Evolutionary conservation across 2,888 invertebrate genomes (phyloP).

Genomic region (Calliphora vomitoria): DNA sequence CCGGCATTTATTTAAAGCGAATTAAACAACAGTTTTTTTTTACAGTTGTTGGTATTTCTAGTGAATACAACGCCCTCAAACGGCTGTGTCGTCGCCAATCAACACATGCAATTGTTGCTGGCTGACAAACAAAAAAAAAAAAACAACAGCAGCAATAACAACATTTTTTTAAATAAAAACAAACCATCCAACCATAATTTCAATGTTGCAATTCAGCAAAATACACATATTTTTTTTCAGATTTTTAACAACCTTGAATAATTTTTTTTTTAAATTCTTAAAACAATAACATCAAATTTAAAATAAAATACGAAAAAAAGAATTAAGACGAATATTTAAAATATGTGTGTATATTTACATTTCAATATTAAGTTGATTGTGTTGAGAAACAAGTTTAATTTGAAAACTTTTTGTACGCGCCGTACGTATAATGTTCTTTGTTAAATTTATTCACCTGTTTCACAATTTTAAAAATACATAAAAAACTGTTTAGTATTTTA

Average conservation of each 20-base stretch:
- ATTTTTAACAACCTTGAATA: constrained; percentile 68
- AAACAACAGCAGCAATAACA: constrained; percentile 26
- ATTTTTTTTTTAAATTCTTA: constrained; percentile 44
- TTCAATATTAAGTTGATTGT: constrained; percentile 59
- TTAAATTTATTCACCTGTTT: constrained; percentile 66
- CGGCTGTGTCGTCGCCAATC: constrained; percentile 53
- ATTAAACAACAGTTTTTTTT: constrained; percentile 36
- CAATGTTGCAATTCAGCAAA: constrained; percentile 74
- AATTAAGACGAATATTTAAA: constrained; percentile 35
- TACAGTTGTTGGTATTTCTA: constrained; percentile 34
- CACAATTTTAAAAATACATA: neutral
- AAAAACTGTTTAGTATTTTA: neutral
- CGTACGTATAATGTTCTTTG: constrained; percentile 16
- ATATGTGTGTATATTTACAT: constrained; percentile 56
- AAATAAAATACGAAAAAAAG: constrained; percentile 24
- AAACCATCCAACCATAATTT: constrained; percentile 64
- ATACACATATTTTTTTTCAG: constrained; percentile 27
- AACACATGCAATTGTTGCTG: constrained; percentile 58
- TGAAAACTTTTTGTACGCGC: constrained; percentile 39
- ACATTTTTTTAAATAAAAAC: constrained; percentile 33
- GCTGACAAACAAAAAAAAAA: constrained; percentile 42
- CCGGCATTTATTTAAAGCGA: constrained; percentile 59
- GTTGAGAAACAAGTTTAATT: constrained; percentile 68
- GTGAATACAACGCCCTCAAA: constrained; percentile 70
- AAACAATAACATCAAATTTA: constrained; percentile 62